Evolutionary conservation across 2,113 vertebrate species (phyloP).

Genomic region (Axis porcinus): DNA sequence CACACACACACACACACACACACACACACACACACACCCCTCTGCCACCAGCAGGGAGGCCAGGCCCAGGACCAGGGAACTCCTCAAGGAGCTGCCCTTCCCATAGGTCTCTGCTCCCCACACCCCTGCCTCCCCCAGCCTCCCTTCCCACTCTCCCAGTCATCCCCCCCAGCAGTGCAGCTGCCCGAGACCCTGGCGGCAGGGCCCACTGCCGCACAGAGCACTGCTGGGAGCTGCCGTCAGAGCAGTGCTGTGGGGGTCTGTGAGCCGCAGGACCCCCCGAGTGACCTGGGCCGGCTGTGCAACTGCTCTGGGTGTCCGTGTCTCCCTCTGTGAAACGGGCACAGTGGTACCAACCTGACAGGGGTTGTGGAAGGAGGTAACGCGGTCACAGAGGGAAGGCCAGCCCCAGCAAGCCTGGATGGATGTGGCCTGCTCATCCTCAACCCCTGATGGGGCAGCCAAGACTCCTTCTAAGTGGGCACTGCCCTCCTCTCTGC

Average conservation of each 20-base stretch:
- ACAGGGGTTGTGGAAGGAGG: background rate
- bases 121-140: too few species aligned
- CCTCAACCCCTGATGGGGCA: background rate
- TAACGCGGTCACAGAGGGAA: background rate
- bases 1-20: too few species aligned
- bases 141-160: background rate
- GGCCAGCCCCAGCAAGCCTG: background rate
- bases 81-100: background rate
- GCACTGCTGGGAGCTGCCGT: background rate
- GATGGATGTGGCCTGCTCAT: background rate
- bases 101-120: background rate
- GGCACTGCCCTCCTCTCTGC: background rate
- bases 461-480: background rate
- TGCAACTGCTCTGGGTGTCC: background rate
- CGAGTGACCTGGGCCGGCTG: background rate
- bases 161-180: background rate
- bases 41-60: background rate
- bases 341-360: background rate
- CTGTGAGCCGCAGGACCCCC: background rate
- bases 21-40: background rate
- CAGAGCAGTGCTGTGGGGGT: background rate
- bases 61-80: background rate
- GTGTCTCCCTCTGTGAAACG: background rate
- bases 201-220: background rate
- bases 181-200: background rate